A percentile compares a stretch with the other conserved stretches of the same genome.
Conservation (phyloP, 2,888 invertebrate genomes). For the Punctoribates punctum region DNA sequence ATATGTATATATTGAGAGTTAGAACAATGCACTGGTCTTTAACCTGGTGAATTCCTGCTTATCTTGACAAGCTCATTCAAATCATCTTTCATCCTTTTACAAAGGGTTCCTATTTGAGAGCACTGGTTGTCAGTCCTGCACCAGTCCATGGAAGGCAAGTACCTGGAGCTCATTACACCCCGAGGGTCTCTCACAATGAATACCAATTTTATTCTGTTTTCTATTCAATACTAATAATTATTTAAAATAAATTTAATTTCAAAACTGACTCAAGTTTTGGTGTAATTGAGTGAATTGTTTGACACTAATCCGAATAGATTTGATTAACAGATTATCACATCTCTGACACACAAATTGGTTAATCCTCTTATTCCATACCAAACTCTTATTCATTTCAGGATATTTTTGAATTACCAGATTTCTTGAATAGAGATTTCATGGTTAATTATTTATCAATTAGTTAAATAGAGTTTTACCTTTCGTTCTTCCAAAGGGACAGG, state of each 20-base stretch:
- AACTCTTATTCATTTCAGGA: neutral
- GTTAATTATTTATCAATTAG: no score
- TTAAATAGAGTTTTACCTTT: neutral
- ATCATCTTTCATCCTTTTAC: constrained; percentile 46
- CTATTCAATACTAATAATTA: neutral
- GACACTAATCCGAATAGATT: constrained; percentile 37
- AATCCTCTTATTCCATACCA: constrained; percentile 16
- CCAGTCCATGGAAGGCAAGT: constrained; percentile 45
- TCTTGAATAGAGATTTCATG: no score
- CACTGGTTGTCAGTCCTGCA: constrained; percentile 46
- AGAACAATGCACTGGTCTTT: no score
- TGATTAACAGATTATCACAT: constrained; percentile 10
- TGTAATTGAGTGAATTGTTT: neutral
- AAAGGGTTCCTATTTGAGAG: constrained; percentile 43
- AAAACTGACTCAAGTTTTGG: neutral
- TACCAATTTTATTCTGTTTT: constrained; percentile 63
- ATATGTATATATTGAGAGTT: no score
- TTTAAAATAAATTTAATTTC: neutral
- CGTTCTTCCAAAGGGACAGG: constrained; percentile 29
- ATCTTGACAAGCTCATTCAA: constrained; percentile 45
- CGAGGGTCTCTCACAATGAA: constrained; percentile 78
- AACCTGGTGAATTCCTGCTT: neutral
- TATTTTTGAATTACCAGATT: constrained; percentile 20
- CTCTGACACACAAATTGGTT: constrained; percentile 27
- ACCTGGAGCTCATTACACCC: constrained; percentile 75